A percentile compares a stretch with the other conserved stretches of the same genome.
These are phyloP conservation scores for Noturus placidus DNA, from an alignment of 2,113 vertebrate genomes.

Conservation along the genomic window DNA sequence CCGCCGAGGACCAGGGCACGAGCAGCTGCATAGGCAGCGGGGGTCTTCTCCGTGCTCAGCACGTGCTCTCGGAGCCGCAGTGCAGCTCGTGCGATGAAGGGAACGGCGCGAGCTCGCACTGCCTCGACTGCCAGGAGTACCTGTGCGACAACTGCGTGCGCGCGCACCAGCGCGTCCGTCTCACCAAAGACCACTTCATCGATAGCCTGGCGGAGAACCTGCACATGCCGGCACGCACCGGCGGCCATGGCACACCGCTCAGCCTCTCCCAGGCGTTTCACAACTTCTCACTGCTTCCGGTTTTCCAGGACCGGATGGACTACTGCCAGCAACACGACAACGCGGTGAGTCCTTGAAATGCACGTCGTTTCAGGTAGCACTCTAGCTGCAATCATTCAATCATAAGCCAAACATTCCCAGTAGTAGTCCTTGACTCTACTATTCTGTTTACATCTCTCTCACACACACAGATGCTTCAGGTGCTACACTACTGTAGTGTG, in stretches of 20 bases:
- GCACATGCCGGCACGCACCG: slow-evolving; percentile 48
- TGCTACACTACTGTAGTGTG: not conserved
- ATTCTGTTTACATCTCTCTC: not conserved
- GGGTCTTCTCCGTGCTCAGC: slow-evolving; percentile 67
- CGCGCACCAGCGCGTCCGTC: slow-evolving; percentile 83
- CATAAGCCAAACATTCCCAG: not conserved
- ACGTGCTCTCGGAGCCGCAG: slow-evolving; percentile 64
- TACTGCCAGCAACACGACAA: slow-evolving; percentile 77
- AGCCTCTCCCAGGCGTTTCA: slow-evolving; percentile 72
- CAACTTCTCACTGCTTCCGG: slow-evolving; percentile 76
- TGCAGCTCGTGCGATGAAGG: slow-evolving; percentile 84
- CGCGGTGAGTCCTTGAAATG: slow-evolving; percentile 64
- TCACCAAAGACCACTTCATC: slow-evolving; percentile 88
- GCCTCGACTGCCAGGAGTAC: slow-evolving; percentile 84
- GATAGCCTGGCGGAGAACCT: slow-evolving; percentile 74
- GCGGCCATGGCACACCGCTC: slow-evolving; percentile 49
- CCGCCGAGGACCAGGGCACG: slow-evolving; percentile 68
- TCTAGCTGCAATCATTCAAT: not conserved
- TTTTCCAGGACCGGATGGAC: slow-evolving; percentile 75
- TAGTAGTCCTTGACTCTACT: not conserved
- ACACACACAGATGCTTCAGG: not conserved
- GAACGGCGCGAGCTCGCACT: slow-evolving; percentile 79
- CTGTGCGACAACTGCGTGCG: slow-evolving; percentile 86
- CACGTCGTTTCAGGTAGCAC: not conserved
- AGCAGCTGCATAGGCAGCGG: slow-evolving; percentile 67